Conservation (phyloP, 2,888 invertebrate genomes). For the Euzophera pinguis region DNA sequence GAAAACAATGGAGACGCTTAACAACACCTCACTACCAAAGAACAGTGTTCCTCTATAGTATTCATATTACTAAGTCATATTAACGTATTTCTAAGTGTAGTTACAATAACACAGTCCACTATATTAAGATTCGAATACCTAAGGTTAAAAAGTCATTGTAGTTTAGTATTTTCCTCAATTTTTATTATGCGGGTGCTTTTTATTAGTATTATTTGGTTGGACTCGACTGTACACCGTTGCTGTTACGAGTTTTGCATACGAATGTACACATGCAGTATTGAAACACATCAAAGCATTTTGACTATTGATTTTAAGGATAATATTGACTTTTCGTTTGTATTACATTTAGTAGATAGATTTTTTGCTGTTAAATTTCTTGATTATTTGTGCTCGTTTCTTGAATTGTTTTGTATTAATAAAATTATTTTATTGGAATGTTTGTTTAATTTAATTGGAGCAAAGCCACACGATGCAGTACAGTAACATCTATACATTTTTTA, state of each 20-base stretch:
- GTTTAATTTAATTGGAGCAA: no score
- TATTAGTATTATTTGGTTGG: conserved; percentile 6
- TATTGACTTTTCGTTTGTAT: conserved; percentile 34
- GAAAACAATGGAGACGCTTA: conserved; percentile 55
- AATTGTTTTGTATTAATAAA: conserved; percentile 51
- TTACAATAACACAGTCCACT: conserved; percentile 1
- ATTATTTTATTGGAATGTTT: conserved; percentile 30
- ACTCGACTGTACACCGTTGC: neutral
- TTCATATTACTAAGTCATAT: conserved; percentile 44
- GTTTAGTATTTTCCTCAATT: conserved; percentile 7
- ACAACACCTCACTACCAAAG: conserved; percentile 44
- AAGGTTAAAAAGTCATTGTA: neutral
- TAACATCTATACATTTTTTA: no score
- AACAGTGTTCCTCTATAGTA: conserved; percentile 34
- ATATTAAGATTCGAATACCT: neutral
- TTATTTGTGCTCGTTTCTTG: conserved; percentile 46
- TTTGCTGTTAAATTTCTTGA: conserved; percentile 32
- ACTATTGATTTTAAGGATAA: conserved; percentile 32
- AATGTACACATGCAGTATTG: neutral
- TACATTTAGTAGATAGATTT: conserved; percentile 25
- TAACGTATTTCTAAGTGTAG: conserved; percentile 30
- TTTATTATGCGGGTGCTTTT: conserved; percentile 11
- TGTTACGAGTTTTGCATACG: conserved; percentile 4
- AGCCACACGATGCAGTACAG: no score
- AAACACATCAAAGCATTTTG: conserved; percentile 7